phyloP scores from a whole-genome alignment of 2,113 vertebrate species.

The Hypocryptadius cinnamomeus region DNA sequence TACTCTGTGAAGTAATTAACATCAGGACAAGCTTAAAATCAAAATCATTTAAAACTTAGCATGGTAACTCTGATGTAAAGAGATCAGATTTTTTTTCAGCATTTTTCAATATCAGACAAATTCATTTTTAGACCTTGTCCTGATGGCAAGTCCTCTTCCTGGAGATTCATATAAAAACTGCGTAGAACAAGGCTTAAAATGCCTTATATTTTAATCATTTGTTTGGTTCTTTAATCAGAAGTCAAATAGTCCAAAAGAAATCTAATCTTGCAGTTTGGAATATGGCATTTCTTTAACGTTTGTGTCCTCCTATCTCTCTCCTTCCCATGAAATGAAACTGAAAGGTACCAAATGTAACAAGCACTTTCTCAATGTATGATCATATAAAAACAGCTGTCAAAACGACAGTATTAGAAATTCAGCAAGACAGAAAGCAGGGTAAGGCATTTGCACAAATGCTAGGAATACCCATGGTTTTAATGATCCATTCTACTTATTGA shows the following conservation, averaged over 20 bases:
- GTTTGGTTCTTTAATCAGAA: neutral
- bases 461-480: neutral
- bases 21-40: neutral
- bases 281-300: neutral
- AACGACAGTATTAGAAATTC: neutral
- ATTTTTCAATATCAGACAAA: neutral
- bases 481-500: neutral
- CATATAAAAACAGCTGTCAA: neutral
- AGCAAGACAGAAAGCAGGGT: neutral
- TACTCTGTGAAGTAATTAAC: neutral
- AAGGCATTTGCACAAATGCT: neutral
- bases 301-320: neutral
- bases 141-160: neutral
- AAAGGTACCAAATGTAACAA: neutral
- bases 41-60: neutral
- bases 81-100: neutral
- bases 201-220: neutral
- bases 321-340: neutral
- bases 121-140: neutral
- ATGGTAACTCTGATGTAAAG: neutral
- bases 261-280: neutral
- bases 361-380: neutral
- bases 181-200: neutral
- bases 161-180: neutral
- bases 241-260: neutral